Evolutionary conservation across 1,140 invertebrate genomes (phyloP).

Genomic region (Drosophila navojoa): DNA sequence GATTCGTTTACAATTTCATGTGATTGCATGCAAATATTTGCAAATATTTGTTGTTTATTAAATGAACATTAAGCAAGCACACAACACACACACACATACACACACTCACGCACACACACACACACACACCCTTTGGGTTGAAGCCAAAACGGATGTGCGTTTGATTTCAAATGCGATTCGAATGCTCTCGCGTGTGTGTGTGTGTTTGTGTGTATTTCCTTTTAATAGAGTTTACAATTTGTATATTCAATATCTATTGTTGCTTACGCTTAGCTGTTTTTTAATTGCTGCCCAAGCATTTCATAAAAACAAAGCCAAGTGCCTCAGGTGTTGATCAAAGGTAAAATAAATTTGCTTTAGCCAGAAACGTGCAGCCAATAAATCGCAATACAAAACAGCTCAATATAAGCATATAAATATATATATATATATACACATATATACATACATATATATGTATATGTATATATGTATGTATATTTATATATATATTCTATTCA

Average conservation of each 20-base stretch:
- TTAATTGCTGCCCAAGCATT: conserved; percentile 19
- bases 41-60: conserved; percentile 36
- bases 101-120: background rate
- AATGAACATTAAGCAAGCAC: conserved; percentile 27
- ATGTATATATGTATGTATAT: too few relatives aligned
- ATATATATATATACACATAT: background rate
- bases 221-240: conserved; percentile 12
- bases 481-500: background rate
- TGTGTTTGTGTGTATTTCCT: background rate
- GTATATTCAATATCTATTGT: conserved; percentile 6
- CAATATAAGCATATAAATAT: background rate
- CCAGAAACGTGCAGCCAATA: conserved; percentile 60
- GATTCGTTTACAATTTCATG: conserved; percentile 14
- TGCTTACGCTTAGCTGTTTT: conserved; percentile 14
- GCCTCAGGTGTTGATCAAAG: background rate
- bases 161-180: conserved; percentile 9
- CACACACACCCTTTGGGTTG: conserved; percentile 2
- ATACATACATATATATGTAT: conserved; percentile 5
- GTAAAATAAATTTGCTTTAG: background rate
- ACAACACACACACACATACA: background rate
- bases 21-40: conserved; percentile 43
- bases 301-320: conserved; percentile 4
- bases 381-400: conserved; percentile 48
- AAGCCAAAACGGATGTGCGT: conserved; percentile 44
- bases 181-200: background rate